These are phyloP conservation scores for Schizopygopsis malacanthus DNA, from an alignment of 2,797 vertebrate genomes.

Conservation along the genomic window DNA sequence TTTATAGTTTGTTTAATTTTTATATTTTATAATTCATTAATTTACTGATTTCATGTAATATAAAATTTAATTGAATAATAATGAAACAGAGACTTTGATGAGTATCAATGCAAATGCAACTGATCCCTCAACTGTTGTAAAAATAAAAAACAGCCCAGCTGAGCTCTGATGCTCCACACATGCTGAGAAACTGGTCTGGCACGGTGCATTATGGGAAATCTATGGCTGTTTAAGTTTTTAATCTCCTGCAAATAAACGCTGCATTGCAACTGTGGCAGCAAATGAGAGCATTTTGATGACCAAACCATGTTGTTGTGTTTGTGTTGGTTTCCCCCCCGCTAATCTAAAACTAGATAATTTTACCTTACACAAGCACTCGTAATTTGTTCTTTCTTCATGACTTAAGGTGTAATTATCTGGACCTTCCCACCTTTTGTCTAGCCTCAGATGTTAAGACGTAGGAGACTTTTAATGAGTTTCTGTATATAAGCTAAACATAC, in stretches of 20 bases:
- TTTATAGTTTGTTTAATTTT: neutral
- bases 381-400: conserved; percentile 69
- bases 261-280: conserved; percentile 71
- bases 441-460: conserved; percentile 60
- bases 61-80: neutral
- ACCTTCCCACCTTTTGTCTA: conserved; percentile 65
- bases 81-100: neutral
- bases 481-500: conserved; percentile 13
- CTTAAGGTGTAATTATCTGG: conserved; percentile 71
- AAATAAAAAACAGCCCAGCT: conserved; percentile 63
- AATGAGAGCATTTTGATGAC: conserved; percentile 61
- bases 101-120: neutral
- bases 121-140: neutral
- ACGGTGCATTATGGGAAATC: conserved; percentile 74
- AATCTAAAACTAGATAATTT: conserved; percentile 56
- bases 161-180: conserved; percentile 69
- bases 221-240: conserved; percentile 67
- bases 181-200: conserved; percentile 75
- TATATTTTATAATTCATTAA: neutral
- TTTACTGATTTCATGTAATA: neutral
- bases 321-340: conserved; percentile 58
- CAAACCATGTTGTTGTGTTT: conserved; percentile 57
- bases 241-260: conserved; percentile 75
- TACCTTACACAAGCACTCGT: conserved; percentile 57
- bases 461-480: conserved; percentile 63